These are phyloP conservation scores for Petrosia ficiformis DNA, from an alignment of 37 sponge, comb jelly and placozoan genomes.

Conservation along the genomic window DNA sequence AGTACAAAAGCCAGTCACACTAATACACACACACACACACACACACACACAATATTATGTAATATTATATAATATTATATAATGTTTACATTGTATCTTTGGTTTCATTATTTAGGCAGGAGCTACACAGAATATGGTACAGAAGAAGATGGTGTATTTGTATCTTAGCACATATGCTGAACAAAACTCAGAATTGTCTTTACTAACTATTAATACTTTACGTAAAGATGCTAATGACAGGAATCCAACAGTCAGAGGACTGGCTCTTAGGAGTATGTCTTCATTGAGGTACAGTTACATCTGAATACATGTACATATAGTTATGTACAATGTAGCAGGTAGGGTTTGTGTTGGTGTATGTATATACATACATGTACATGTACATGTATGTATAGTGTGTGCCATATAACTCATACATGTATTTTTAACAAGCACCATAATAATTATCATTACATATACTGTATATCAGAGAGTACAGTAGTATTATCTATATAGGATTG, in stretches of 20 bases:
- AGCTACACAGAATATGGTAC: slow-evolving; percentile 81
- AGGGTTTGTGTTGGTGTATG: neutral
- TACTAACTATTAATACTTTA: slow-evolving; percentile 89
- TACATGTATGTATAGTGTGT: slow-evolving; percentile 4
- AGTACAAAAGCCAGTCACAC: too few relatives aligned
- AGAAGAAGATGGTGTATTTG: slow-evolving; percentile 95
- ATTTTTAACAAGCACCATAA: too few relatives aligned
- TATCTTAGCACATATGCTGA: slow-evolving; percentile 92
- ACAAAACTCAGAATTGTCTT: slow-evolving; percentile 82
- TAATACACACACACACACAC: too few relatives aligned
- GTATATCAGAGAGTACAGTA: too few relatives aligned
- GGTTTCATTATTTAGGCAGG: slow-evolving; percentile 52
- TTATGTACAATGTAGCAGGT: neutral
- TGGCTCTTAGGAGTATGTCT: slow-evolving; percentile 91
- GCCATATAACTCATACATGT: neutral
- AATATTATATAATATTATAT: neutral
- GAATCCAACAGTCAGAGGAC: slow-evolving; percentile 84
- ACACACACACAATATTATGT: too few relatives aligned
- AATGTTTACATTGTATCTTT: neutral
- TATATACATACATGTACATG: neutral
- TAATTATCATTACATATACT: too few relatives aligned
- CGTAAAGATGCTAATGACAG: slow-evolving; percentile 85
- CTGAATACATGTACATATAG: neutral
- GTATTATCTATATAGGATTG: too few relatives aligned
- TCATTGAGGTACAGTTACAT: slow-evolving; percentile 71